Percentiles rank a stretch among this genome's conserved stretches.
Conservation (phyloP, 2,888 invertebrate species). For the Drosophila merina region DNA sequence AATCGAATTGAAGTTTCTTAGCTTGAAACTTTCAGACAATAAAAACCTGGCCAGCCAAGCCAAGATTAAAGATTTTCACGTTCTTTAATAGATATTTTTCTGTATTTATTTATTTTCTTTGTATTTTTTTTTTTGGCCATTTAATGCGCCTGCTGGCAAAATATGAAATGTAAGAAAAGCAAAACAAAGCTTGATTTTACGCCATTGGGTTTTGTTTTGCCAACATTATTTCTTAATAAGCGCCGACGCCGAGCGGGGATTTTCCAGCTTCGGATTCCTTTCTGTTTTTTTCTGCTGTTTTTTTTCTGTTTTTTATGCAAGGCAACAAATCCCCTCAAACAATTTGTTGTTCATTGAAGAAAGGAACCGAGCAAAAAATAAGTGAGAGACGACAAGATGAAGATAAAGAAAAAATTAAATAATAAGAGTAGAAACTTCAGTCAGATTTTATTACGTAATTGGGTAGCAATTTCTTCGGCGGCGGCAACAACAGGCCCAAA, state of each 20-base stretch:
- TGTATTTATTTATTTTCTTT: constrained; percentile 3
- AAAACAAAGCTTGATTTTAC: constrained; percentile 71
- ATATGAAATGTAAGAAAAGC: not conserved
- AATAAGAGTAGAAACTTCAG: constrained; percentile 76
- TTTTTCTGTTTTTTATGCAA: not conserved
- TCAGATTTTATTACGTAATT: constrained; percentile 78
- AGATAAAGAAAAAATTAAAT: constrained; percentile 74
- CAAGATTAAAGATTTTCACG: constrained; percentile 9
- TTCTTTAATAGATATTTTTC: too few relatives aligned
- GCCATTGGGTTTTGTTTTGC: constrained; percentile 71
- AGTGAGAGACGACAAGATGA: constrained; percentile 1
- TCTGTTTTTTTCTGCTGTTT: constrained; percentile 10
- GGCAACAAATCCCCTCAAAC: constrained; percentile 18
- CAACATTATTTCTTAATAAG: constrained; percentile 69
- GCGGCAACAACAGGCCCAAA: constrained; percentile 40
- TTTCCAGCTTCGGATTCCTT: constrained; percentile 6
- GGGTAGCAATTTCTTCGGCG: constrained; percentile 73
- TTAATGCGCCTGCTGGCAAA: constrained; percentile 52
- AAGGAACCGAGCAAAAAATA: not conserved
- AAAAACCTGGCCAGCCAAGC: not conserved
- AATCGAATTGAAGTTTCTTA: constrained; percentile 1
- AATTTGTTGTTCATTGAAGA: constrained; percentile 18
- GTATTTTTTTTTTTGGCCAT: not conserved
- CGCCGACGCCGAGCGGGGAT: constrained; percentile 25
- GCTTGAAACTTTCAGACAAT: not conserved